Percentiles rank a stretch among this genome's conserved stretches.
Conservation (phyloP, 2,888 invertebrate species). For the Noctuana brunneofusca region DNA sequence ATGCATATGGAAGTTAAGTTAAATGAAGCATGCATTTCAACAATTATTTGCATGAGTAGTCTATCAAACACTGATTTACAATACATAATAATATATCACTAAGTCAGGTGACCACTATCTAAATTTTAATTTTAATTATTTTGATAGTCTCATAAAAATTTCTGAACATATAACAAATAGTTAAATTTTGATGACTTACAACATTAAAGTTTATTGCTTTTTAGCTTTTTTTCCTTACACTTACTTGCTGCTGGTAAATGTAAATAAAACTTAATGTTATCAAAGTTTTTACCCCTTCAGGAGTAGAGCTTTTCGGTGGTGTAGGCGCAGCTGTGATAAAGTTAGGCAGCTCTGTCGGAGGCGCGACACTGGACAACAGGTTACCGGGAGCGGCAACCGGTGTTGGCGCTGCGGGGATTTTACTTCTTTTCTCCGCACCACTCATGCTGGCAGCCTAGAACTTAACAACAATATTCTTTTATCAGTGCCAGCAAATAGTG, state of each 20-base stretch:
- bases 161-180: too few species aligned
- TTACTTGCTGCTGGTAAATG: too few species aligned
- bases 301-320: constrained; percentile 36
- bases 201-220: too few species aligned
- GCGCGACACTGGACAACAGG: constrained; percentile 86
- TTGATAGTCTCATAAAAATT: too few species aligned
- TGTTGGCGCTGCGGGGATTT: constrained; percentile 72
- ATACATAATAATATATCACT: background rate
- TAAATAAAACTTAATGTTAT: background rate
- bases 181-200: too few species aligned
- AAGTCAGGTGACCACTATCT: too few species aligned
- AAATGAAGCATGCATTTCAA: background rate
- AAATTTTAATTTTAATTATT: too few species aligned
- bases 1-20: background rate
- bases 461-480: background rate
- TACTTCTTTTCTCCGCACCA: constrained; percentile 61
- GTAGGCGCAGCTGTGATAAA: constrained; percentile 78
- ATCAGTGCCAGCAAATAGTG: background rate
- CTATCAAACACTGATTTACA: background rate
- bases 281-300: constrained; percentile 40
- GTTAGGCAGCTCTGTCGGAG: constrained; percentile 86
- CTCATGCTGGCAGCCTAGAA: constrained; percentile 42
- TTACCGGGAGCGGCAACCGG: constrained; percentile 72
- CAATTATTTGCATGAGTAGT: background rate
- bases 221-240: too few species aligned